Percentiles rank a stretch among this genome's conserved stretches.
Evolutionary conservation across 2,113 vertebrate species (phyloP).

Genomic region (Isichthys henryi): DNA sequence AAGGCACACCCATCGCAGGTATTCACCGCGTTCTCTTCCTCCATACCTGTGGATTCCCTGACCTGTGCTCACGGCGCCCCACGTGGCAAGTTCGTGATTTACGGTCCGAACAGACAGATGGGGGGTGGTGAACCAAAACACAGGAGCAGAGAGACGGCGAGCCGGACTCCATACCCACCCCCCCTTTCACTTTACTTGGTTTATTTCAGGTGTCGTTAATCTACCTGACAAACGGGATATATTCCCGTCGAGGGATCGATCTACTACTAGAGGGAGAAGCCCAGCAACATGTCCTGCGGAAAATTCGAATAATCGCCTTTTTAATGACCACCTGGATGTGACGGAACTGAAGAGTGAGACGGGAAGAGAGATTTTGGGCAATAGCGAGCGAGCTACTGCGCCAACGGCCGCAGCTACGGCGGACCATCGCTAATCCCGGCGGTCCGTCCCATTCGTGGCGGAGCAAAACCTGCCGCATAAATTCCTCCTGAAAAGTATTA

Average conservation of each 20-base stretch:
- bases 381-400: background rate
- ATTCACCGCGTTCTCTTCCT: background rate
- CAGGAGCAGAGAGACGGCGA: background rate
- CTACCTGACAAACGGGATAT: constrained; percentile 4
- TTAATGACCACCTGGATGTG: background rate
- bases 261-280: background rate
- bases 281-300: background rate
- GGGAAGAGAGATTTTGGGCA: background rate
- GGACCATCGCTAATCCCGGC: constrained; percentile 51
- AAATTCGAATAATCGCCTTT: background rate
- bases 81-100: background rate
- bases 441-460: constrained; percentile 57
- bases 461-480: constrained; percentile 80
- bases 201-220: background rate
- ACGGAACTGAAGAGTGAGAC: background rate
- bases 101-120: background rate
- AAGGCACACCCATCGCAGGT: background rate
- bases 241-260: background rate
- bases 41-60: background rate
- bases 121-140: background rate
- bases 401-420: constrained; percentile 19
- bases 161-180: background rate
- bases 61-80: background rate
- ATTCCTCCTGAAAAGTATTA: constrained; percentile 96
- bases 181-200: background rate